A percentile compares a stretch with the other conserved stretches of the same genome.
Conservation (phyloP, 2,888 invertebrate genomes). For the Troglohyphantes excavatus region DNA sequence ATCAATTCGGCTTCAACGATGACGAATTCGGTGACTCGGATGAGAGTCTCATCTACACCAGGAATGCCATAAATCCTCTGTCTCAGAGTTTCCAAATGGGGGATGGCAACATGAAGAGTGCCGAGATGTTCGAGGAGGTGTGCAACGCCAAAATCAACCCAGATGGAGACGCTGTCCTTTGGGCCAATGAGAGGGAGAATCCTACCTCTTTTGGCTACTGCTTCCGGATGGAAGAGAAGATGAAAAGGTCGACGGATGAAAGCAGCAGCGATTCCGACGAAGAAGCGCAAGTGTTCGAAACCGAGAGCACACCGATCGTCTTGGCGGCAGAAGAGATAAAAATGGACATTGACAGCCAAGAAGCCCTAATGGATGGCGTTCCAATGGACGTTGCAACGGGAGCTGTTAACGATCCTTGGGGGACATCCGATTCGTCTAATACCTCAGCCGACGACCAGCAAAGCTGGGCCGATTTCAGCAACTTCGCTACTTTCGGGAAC, state of each 20-base stretch:
- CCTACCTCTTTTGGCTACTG: slow-evolving; percentile 81
- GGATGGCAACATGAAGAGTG: slow-evolving; percentile 79
- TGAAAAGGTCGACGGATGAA: slow-evolving; percentile 70
- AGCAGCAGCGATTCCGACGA: slow-evolving; percentile 82
- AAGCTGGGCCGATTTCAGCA: slow-evolving; percentile 82
- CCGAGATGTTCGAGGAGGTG: slow-evolving; percentile 87
- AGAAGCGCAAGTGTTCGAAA: slow-evolving; percentile 82
- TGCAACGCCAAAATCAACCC: slow-evolving; percentile 82
- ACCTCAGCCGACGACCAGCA: slow-evolving; percentile 74
- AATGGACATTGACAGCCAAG: slow-evolving; percentile 84
- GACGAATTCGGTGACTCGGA: slow-evolving; percentile 87
- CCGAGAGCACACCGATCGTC: slow-evolving; percentile 42
- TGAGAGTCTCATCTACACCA: slow-evolving; percentile 82
- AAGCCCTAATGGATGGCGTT: slow-evolving; percentile 82
- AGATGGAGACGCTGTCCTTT: slow-evolving; percentile 83
- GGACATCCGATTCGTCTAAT: slow-evolving; percentile 79
- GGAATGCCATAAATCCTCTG: slow-evolving; percentile 52
- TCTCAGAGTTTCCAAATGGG: slow-evolving; percentile 40
- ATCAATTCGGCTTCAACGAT: slow-evolving; percentile 86
- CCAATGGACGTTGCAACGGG: slow-evolving; percentile 81
- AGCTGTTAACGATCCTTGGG: slow-evolving; percentile 83
- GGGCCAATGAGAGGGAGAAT: slow-evolving; percentile 82
- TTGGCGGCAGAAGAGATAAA: slow-evolving; percentile 77
- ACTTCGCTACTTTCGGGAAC: slow-evolving; percentile 78
- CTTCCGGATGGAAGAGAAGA: slow-evolving; percentile 34